These are phyloP conservation scores for Tetramorium alpestre DNA, from an alignment of 1,140 invertebrate genomes.

Conservation along the genomic window DNA sequence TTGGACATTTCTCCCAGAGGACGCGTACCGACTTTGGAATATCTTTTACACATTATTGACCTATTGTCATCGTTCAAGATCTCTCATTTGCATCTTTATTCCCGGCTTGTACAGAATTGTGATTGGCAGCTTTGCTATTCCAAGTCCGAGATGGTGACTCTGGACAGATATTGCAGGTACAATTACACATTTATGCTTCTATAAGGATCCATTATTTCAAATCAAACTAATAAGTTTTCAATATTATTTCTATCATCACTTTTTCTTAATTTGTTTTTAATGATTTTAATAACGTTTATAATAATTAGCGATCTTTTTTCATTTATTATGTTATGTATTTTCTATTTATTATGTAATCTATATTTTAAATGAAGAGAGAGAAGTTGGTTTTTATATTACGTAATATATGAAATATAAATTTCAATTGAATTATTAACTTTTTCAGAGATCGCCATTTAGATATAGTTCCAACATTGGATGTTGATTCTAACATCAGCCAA, in stretches of 20 bases:
- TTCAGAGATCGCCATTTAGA: conserved; percentile 83
- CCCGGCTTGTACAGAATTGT: conserved; percentile 84
- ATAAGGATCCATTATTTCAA: not conserved
- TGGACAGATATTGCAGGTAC: conserved; percentile 88
- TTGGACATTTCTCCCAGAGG: conserved; percentile 88
- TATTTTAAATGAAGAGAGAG: not conserved
- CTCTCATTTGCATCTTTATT: conserved; percentile 87
- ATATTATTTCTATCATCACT: not conserved
- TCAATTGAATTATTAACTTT: conserved; percentile 21
- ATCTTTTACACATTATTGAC: conserved; percentile 87
- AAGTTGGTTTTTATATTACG: not conserved
- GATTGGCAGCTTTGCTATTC: conserved; percentile 86
- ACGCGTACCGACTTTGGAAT: conserved; percentile 87
- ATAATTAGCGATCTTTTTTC: not conserved
- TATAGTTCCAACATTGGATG: conserved; percentile 88
- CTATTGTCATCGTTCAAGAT: conserved; percentile 88
- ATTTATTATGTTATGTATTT: not conserved
- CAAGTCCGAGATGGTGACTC: conserved; percentile 87
- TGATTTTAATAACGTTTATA: not conserved
- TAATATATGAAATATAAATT: not conserved
- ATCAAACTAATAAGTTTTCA: not conserved
- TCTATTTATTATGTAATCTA: not conserved
- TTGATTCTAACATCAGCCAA: conserved; percentile 86
- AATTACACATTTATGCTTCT: conserved; percentile 73
- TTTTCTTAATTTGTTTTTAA: not conserved